phyloP scores from a whole-genome alignment of 2,888 invertebrate genomes.

The Noctua pronuba region DNA sequence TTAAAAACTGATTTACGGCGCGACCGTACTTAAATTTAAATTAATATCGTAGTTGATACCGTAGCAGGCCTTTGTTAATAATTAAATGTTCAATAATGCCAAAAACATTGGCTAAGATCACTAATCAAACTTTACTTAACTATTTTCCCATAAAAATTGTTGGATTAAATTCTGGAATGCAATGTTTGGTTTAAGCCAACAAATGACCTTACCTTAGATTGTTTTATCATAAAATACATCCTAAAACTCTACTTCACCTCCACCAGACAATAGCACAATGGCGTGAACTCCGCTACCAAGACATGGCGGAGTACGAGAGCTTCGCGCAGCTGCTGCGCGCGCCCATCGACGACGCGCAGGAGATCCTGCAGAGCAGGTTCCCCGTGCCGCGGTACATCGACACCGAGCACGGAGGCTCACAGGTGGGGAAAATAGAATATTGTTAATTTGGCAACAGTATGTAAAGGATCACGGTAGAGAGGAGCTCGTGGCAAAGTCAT shows the following conservation, averaged over 20 bases:
- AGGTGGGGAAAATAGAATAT: slow-evolving; percentile 82
- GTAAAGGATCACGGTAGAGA: background rate
- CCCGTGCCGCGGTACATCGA: slow-evolving; percentile 99
- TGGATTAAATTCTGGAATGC: too few species aligned
- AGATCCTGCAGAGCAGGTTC: slow-evolving; percentile 98
- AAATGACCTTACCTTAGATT: background rate
- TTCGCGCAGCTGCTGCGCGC: slow-evolving; percentile 98
- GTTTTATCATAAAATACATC: background rate
- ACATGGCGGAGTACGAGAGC: slow-evolving; percentile 99
- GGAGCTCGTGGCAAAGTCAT: background rate
- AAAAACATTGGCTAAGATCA: too few species aligned
- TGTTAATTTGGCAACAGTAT: background rate
- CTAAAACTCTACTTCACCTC: background rate
- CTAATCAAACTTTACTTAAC: too few species aligned
- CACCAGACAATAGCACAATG: slow-evolving; percentile 99
- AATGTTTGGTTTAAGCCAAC: background rate
- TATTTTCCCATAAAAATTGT: too few species aligned
- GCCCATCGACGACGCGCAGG: slow-evolving; percentile 99
- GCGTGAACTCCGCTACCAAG: slow-evolving; percentile 98
- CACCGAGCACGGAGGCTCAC: slow-evolving; percentile 99
- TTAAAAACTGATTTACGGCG: too few species aligned
- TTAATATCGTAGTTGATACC: too few species aligned
- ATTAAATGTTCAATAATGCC: too few species aligned
- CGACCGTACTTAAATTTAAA: too few species aligned
- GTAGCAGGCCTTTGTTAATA: too few species aligned